Conservation (phyloP, 2,797 vertebrate species). For the Yasuhikotakia modesta region DNA sequence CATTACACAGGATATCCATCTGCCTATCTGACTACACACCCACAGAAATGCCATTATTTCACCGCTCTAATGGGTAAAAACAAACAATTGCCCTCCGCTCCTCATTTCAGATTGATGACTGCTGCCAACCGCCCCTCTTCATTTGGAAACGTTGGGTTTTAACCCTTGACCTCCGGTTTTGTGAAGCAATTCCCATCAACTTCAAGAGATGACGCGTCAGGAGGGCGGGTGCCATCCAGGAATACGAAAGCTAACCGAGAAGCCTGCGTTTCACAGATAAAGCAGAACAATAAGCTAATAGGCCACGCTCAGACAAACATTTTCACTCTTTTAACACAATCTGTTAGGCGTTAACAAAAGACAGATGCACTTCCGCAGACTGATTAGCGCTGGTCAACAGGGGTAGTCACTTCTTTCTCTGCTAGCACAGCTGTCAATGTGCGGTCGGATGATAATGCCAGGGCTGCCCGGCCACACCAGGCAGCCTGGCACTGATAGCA, state of each 20-base stretch:
- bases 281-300: conserved; percentile 84
- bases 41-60: conserved; percentile 36
- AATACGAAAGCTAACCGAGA: conserved; percentile 65
- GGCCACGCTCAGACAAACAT: conserved; percentile 73
- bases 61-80: not conserved
- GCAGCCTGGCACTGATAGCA: conserved; percentile 63
- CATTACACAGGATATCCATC: conserved; percentile 28
- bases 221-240: conserved; percentile 22
- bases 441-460: conserved; percentile 81
- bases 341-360: conserved; percentile 73
- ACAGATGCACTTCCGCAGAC: conserved; percentile 70
- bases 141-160: conserved; percentile 66
- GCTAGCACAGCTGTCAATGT: conserved; percentile 68
- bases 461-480: conserved; percentile 70
- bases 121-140: conserved; percentile 47
- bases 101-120: conserved; percentile 41
- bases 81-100: conserved; percentile 44
- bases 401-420: conserved; percentile 59
- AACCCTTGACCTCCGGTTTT: conserved; percentile 69
- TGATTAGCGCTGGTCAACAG: conserved; percentile 73
- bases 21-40: conserved; percentile 12
- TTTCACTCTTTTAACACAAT: conserved; percentile 71
- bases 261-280: conserved; percentile 83
- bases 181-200: conserved; percentile 13
- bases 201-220: conserved; percentile 14